phyloP scores from a whole-genome alignment of 2,888 invertebrate genomes.

The Rhingia rostrata region DNA sequence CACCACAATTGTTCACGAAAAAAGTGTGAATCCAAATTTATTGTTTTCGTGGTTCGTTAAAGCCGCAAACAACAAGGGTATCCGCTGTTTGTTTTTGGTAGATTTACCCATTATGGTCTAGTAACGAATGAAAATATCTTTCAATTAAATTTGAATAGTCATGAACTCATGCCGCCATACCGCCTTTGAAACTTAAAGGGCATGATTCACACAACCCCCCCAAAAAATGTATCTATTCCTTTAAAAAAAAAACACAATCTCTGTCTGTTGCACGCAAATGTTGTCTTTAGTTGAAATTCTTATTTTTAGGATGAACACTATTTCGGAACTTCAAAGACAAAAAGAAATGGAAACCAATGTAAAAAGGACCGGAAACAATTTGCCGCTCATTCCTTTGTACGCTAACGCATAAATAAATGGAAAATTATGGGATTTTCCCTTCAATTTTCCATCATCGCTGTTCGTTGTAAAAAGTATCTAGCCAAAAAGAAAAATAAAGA shows the following conservation, averaged over 20 bases:
- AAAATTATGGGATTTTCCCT: slow-evolving; percentile 47
- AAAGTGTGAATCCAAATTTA: slow-evolving; percentile 45
- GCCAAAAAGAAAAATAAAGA: slow-evolving; percentile 9
- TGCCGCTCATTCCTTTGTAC: slow-evolving; percentile 32
- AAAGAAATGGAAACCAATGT: neutral
- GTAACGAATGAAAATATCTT: neutral
- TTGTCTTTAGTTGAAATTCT: neutral
- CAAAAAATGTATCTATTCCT: too few species aligned
- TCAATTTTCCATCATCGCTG: slow-evolving; percentile 40
- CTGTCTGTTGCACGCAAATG: too few species aligned
- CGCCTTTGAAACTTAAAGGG: too few species aligned
- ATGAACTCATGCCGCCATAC: neutral
- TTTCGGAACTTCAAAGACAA: neutral
- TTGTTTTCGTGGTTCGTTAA: slow-evolving; percentile 32
- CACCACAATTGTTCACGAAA: slow-evolving; percentile 28
- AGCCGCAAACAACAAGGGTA: neutral
- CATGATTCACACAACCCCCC: too few species aligned
- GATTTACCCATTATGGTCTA: neutral
- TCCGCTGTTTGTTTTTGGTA: neutral
- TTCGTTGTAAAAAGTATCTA: neutral
- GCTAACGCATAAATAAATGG: slow-evolving; percentile 15
- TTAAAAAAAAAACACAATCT: too few species aligned
- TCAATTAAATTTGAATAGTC: neutral
- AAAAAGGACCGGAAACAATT: slow-evolving; percentile 47
- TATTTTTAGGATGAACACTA: slow-evolving; percentile 12